Percentiles rank a stretch among this genome's conserved stretches.
Conservation (phyloP, 2,113 vertebrate genomes). For the Sprattus sprattus region DNA sequence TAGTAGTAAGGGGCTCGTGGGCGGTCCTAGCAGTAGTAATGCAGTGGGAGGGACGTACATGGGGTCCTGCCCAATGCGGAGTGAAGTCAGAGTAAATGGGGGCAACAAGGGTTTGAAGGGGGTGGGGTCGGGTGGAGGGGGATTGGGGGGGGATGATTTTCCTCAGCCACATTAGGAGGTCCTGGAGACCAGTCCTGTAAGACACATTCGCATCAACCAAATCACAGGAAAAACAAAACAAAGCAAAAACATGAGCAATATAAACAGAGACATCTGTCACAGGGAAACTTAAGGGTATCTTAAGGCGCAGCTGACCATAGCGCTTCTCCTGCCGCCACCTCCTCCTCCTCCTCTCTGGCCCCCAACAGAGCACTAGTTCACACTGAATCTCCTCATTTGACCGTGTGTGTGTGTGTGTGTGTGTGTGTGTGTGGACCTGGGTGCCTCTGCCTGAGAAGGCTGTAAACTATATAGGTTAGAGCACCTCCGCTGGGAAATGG, state of each 20-base stretch:
- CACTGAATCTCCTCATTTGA: not conserved
- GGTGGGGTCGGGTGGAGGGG: not conserved
- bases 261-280: not conserved
- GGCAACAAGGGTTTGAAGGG: not conserved
- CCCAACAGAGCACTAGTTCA: not conserved
- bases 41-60: constrained; percentile 50
- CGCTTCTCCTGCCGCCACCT: not conserved
- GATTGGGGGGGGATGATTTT: not conserved
- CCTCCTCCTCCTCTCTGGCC: not conserved
- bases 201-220: constrained; percentile 6
- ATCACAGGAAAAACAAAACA: not conserved
- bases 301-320: not conserved
- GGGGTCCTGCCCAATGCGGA: not conserved
- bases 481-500: constrained; percentile 42
- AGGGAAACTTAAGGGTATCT: not conserved
- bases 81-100: not conserved
- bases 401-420: constrained; percentile 7
- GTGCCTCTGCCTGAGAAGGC: constrained; percentile 36
- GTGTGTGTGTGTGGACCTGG: not conserved
- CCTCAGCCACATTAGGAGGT: not conserved
- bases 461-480: constrained; percentile 61
- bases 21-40: constrained; percentile 71
- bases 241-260: not conserved
- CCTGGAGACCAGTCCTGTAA: not conserved
- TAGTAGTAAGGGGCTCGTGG: constrained; percentile 69